Evolutionary conservation across 2,888 invertebrate genomes (phyloP).

Genomic region (Coleophora deauratella): DNA sequence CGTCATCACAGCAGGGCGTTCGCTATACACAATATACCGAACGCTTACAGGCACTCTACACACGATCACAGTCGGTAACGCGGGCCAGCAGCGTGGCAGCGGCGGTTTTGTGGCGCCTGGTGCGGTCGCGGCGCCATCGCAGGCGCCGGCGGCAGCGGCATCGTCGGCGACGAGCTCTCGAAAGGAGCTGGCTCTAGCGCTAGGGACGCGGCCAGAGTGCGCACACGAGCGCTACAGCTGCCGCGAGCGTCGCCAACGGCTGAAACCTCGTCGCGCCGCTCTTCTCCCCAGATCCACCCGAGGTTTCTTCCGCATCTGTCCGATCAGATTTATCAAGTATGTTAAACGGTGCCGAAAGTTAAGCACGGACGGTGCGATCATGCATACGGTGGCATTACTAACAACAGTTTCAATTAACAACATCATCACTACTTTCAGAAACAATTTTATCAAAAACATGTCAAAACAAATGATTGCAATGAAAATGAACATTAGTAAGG

Average conservation of each 20-base stretch:
- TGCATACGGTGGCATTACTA: not conserved
- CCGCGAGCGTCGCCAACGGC: constrained; percentile 10
- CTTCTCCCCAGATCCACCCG: constrained; percentile 26
- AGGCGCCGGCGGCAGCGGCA: constrained; percentile 8
- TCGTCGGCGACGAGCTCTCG: constrained; percentile 24
- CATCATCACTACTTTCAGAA: not conserved
- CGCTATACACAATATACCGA: constrained; percentile 63
- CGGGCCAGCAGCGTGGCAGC: constrained; percentile 12
- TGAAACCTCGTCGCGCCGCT: constrained; percentile 22
- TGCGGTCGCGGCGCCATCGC: constrained; percentile 1
- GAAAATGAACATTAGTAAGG: too few relatives aligned
- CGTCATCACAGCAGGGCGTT: constrained; percentile 58
- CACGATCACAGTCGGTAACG: constrained; percentile 63
- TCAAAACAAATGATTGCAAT: too few relatives aligned
- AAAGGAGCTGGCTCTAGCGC: not conserved
- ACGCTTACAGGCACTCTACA: constrained; percentile 51
- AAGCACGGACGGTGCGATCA: constrained; percentile 1
- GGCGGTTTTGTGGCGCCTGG: constrained; percentile 3
- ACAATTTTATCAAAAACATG: too few relatives aligned
- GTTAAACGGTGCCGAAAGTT: not conserved
- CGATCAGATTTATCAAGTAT: constrained; percentile 11
- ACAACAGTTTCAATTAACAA: not conserved
- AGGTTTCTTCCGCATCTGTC: constrained; percentile 30
- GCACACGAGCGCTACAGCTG: constrained; percentile 10
- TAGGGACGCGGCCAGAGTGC: constrained; percentile 5